phyloP scores from a whole-genome alignment of 1,140 invertebrate species.

The Acromyrmex heyeri region DNA sequence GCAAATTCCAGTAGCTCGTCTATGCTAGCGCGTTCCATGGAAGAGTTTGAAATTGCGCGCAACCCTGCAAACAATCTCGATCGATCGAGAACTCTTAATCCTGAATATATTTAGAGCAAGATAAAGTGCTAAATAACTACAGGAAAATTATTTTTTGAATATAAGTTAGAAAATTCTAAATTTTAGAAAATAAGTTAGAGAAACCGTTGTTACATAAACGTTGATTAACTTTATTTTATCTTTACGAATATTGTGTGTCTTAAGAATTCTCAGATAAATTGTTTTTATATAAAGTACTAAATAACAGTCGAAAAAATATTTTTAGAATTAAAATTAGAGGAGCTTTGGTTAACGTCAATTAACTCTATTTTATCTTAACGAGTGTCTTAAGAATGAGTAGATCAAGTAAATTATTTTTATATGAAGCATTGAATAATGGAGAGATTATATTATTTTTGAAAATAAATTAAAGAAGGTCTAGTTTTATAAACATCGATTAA shows the following conservation, averaged over 20 bases:
- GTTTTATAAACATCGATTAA: no score
- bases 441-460: no score
- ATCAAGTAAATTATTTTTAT: not conserved
- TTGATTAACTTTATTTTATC: not conserved
- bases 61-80: conserved; percentile 46
- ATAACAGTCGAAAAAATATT: no score
- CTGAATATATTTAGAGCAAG: conserved; percentile 9
- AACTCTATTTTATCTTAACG: not conserved
- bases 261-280: not conserved
- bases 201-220: not conserved
- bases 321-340: no score
- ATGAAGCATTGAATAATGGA: no score
- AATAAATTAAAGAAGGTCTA: no score
- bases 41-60: conserved; percentile 58
- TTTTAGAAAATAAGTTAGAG: conserved; percentile 6
- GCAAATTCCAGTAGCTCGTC: conserved; percentile 47
- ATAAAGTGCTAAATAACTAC: not conserved
- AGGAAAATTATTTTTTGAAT: conserved; percentile 12
- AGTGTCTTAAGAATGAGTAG: not conserved
- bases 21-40: conserved; percentile 33
- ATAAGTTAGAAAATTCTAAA: not conserved
- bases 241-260: not conserved
- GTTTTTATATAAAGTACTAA: not conserved
- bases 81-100: conserved; percentile 50
- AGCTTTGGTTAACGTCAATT: conserved; percentile 3